These are phyloP conservation scores for Bubo blakistoni DNA, from an alignment of 2,113 vertebrate species.

Conservation along the genomic window DNA sequence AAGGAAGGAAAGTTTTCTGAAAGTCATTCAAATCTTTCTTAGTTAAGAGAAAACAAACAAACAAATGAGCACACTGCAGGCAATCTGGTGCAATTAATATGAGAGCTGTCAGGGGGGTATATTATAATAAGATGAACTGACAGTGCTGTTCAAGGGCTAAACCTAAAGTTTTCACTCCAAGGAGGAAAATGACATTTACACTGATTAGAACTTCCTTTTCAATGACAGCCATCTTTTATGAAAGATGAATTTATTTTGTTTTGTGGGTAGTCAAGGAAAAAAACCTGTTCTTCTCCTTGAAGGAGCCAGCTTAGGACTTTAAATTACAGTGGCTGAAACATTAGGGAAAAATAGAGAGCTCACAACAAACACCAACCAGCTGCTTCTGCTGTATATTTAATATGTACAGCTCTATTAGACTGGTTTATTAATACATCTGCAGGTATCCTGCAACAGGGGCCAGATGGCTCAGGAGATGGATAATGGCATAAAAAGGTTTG, in stretches of 20 bases:
- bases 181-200: constrained; percentile 52
- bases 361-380: constrained; percentile 44
- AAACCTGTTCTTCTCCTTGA: constrained; percentile 4
- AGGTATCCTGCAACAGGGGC: constrained; percentile 8
- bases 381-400: constrained; percentile 50
- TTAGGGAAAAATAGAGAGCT: constrained; percentile 4
- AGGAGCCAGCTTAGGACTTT: not conserved
- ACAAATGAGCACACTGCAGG: constrained; percentile 15
- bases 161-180: constrained; percentile 38
- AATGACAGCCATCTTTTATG: constrained; percentile 39
- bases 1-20: constrained; percentile 6
- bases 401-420: constrained; percentile 47
- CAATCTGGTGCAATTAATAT: constrained; percentile 62
- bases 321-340: not conserved
- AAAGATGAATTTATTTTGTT: constrained; percentile 55
- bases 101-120: constrained; percentile 34
- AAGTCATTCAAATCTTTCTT: constrained; percentile 28
- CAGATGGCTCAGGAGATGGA: constrained; percentile 6
- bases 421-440: constrained; percentile 57
- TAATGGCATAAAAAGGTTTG: not conserved
- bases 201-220: constrained; percentile 48
- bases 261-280: not conserved
- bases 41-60: constrained; percentile 25
- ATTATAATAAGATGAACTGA: constrained; percentile 39
- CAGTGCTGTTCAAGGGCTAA: constrained; percentile 39